Percentiles rank a stretch among this genome's conserved stretches.
phyloP scores from a whole-genome alignment of 2,113 vertebrate genomes.

The Chroicocephalus ridibundus region DNA sequence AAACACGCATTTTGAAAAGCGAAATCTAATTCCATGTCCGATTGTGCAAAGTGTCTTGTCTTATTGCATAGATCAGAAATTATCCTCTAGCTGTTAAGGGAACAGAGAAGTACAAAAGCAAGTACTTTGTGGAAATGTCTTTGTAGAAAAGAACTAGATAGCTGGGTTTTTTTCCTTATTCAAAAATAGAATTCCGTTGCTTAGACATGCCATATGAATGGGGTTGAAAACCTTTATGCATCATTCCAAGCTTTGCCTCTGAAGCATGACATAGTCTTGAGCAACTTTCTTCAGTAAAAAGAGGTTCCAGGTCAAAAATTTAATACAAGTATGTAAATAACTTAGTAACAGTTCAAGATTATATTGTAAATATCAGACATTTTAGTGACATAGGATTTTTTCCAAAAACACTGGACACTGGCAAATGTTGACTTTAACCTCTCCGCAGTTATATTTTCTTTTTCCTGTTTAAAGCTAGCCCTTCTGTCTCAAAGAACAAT shows the following conservation, averaged over 20 bases:
- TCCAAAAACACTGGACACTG: no score
- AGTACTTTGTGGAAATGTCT: not conserved
- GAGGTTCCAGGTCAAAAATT: not conserved
- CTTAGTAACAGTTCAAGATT: not conserved
- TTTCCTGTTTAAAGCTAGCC: not conserved
- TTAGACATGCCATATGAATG: not conserved
- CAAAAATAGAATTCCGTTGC: not conserved
- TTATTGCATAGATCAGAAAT: not conserved
- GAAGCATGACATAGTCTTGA: not conserved
- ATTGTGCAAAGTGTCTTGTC: not conserved
- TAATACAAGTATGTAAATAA: not conserved
- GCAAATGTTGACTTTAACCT: not conserved
- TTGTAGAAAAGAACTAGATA: not conserved
- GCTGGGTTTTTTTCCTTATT: not conserved
- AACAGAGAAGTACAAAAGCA: not conserved
- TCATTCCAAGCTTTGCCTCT: not conserved
- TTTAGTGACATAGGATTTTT: not conserved
- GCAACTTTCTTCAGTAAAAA: not conserved
- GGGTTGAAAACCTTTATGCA: not conserved
- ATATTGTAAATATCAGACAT: not conserved
- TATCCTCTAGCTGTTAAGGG: not conserved
- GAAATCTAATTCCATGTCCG: not conserved
- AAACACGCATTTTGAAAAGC: not conserved
- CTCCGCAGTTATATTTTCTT: not conserved
- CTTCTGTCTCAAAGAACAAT: not conserved